A percentile compares a stretch with the other conserved stretches of the same genome.
phyloP scores from a whole-genome alignment of 2,113 vertebrate genomes.

The Callithrix jacchus region DNA sequence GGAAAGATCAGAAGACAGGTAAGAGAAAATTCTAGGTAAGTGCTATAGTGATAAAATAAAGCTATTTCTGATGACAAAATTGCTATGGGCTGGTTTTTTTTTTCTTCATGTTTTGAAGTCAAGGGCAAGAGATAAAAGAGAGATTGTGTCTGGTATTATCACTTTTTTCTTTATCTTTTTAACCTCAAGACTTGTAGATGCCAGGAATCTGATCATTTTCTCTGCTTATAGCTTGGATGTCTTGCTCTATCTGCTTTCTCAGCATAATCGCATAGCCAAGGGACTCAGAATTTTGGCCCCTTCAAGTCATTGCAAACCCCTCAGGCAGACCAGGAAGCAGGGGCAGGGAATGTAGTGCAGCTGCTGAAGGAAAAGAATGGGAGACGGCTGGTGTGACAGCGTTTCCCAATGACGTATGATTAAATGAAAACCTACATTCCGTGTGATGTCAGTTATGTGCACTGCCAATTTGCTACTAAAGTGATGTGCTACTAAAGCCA shows the following conservation, averaged over 20 bases:
- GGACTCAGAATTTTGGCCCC: neutral
- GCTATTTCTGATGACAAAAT: conserved; percentile 25
- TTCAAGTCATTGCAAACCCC: neutral
- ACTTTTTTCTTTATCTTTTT: conserved; percentile 38
- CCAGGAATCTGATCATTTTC: neutral
- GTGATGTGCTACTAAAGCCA: neutral
- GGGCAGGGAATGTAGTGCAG: neutral
- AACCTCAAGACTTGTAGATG: neutral
- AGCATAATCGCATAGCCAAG: neutral
- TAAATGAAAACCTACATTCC: neutral
- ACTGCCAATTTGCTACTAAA: neutral
- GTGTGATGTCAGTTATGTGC: neutral
- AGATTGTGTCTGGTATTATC: neutral
- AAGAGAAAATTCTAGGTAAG: conserved; percentile 1
- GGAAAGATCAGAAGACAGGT: neutral
- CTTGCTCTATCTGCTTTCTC: neutral
- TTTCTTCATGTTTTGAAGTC: neutral
- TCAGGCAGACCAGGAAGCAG: neutral
- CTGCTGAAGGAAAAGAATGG: neutral
- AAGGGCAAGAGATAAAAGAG: conserved; percentile 17
- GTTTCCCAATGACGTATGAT: neutral
- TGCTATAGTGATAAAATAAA: neutral
- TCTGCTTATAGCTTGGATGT: neutral
- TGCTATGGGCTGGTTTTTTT: neutral
- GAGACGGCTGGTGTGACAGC: neutral